Conservation (phyloP, 2,797 vertebrate species). For the Cyclura pinguis region DNA sequence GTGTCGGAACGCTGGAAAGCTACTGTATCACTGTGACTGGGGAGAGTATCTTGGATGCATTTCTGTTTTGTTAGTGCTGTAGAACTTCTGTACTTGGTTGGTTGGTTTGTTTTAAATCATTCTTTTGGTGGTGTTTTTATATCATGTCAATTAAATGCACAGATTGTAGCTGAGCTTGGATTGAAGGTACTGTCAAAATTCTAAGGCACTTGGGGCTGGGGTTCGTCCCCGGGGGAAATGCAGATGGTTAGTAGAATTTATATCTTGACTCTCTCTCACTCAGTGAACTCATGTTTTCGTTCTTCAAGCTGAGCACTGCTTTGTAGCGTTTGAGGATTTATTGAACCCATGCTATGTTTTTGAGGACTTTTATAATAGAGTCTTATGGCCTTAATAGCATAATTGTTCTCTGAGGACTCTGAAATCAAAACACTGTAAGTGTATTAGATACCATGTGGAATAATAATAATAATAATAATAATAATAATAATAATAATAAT, state of each 20-base stretch:
- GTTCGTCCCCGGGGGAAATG: conserved; percentile 24
- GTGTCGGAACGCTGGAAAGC: conserved; percentile 1
- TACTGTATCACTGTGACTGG: neutral
- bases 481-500: conserved; percentile 3
- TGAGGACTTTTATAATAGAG: conserved; percentile 73
- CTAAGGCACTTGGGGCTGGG: neutral
- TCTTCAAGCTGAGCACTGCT: conserved; percentile 73
- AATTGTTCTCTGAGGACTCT: conserved; percentile 76
- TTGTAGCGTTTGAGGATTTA: conserved; percentile 73
- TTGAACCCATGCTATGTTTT: conserved; percentile 72
- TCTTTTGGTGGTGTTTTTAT: conserved; percentile 4
- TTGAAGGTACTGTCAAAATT: conserved; percentile 21
- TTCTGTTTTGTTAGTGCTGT: conserved; percentile 1
- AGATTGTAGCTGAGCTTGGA: conserved; percentile 33
- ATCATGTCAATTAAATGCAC: fast-evolving
- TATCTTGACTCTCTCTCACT: conserved; percentile 49
- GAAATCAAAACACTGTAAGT: conserved; percentile 77
- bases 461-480: conserved; percentile 77
- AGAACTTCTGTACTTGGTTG: neutral
- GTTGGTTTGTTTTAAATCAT: neutral
- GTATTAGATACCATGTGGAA: conserved; percentile 74
- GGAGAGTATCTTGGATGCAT: neutral
- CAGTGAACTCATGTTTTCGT: conserved; percentile 74
- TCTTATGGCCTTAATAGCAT: conserved; percentile 69
- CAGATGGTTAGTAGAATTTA: conserved; percentile 54